A percentile compares a stretch with the other conserved stretches of the same genome.
phyloP scores from a whole-genome alignment of 2,113 vertebrate genomes.

The Paracanthobrama guichenoti region DNA sequence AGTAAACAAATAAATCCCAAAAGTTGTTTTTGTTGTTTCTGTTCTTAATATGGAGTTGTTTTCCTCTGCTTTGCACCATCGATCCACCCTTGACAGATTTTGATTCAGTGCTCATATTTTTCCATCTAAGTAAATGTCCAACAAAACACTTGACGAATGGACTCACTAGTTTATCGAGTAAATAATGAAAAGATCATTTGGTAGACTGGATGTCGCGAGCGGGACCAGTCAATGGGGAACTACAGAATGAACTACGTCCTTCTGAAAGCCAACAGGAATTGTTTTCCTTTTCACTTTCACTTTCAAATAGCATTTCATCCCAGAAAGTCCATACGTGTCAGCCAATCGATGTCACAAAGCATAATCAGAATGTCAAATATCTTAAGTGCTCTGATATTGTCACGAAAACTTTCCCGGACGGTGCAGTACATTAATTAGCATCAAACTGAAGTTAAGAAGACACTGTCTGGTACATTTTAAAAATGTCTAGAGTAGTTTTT shows the following conservation, averaged over 20 bases:
- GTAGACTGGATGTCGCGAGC: slow-evolving; percentile 39
- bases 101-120: slow-evolving; percentile 53
- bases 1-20: slow-evolving; percentile 38
- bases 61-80: slow-evolving; percentile 45
- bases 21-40: slow-evolving; percentile 27
- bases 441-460: slow-evolving; percentile 26
- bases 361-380: slow-evolving; percentile 47
- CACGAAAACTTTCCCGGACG: not conserved
- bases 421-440: slow-evolving; percentile 12
- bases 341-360: slow-evolving; percentile 35
- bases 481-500: slow-evolving; percentile 30
- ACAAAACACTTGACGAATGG: slow-evolving; percentile 55
- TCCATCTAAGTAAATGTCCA: slow-evolving; percentile 55
- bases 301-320: slow-evolving; percentile 37
- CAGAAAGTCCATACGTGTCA: slow-evolving; percentile 38
- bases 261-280: slow-evolving; percentile 32
- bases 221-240: slow-evolving; percentile 27
- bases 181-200: slow-evolving; percentile 57
- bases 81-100: slow-evolving; percentile 55
- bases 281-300: slow-evolving; percentile 36
- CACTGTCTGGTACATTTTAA: slow-evolving; percentile 15
- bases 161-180: slow-evolving; percentile 53
- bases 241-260: slow-evolving; percentile 10
- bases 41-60: slow-evolving; percentile 23
- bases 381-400: slow-evolving; percentile 41